Evolutionary conservation across 1,140 invertebrate species (phyloP), one percentile per base, ranked within the genome.

Genomic region (Nymphalis io): DNA sequence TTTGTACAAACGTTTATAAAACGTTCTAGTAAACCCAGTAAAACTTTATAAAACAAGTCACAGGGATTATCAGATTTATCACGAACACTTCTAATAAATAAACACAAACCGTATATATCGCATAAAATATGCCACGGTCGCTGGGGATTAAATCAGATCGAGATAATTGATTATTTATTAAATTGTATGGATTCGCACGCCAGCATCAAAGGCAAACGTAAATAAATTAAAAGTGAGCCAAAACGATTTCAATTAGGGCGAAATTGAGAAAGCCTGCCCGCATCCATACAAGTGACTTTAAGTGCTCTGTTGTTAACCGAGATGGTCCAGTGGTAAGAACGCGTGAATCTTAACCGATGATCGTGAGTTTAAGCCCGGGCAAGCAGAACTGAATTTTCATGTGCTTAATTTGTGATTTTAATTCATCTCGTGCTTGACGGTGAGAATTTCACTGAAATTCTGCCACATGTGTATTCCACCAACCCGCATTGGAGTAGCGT

Each of bases 101-200:
- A 59, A 58, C 48, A 62, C 39, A 57, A 63, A 63, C 58, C n/a
- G 23, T 27, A 55, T 63, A 63, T 58, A 69, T 63, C 42, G 23
- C n/a, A 60, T 27, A 69, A 69, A 70, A 64, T 60, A 72, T 64
- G 61, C 58, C 38, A 74, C 38, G 57, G 59, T 71, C 74, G 75
- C 33, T 15, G 38, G 64, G 74, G 79, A 81, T 87, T 81, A 83
- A 84, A 82, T 77, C 79, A 78, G 80, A 83, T 84, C 75, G 79
- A 76, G 80, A 81, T 89, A 90, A 88, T 91, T 84, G 87, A 78
- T 85, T 87, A 88, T 88, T 87, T 89, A 89, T 89, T 81, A 82
- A 85, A 84, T 79, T 82, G 81, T 75, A 76, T 61, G 70, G 76
- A 73, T 75, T 73, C 78, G 69, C 72, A 76, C 63, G 74, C 75